These are phyloP conservation scores for Furcula furcula DNA, from an alignment of 2,888 invertebrate species.

Conservation along the genomic window DNA sequence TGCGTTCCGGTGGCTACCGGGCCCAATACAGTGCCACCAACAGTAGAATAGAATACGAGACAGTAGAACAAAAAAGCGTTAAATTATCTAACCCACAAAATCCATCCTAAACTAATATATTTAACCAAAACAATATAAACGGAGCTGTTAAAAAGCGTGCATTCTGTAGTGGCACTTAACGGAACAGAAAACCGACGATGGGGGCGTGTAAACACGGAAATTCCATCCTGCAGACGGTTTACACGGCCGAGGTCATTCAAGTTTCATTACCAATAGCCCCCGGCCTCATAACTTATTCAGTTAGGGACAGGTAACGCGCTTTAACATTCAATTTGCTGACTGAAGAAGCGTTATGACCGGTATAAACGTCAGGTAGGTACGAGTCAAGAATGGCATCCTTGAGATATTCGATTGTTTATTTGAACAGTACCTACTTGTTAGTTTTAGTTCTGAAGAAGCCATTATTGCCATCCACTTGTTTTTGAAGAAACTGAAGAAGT, in stretches of 20 bases:
- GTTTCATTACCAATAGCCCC: slow-evolving; percentile 78
- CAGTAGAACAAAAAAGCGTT: no score
- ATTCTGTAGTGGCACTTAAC: slow-evolving; percentile 49
- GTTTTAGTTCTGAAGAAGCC: no score
- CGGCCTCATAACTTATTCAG: slow-evolving; percentile 75
- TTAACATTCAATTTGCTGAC: slow-evolving; percentile 76
- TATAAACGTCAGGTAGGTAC: slow-evolving; percentile 37
- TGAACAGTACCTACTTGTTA: no score
- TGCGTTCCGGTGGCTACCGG: no score
- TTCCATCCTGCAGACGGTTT: slow-evolving; percentile 57
- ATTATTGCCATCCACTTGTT: no score
- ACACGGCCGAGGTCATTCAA: slow-evolving; percentile 69
- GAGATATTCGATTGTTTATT: no score
- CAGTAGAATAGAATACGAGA: no score
- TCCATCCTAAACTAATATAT: background rate
- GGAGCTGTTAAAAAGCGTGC: slow-evolving; percentile 23
- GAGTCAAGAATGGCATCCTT: slow-evolving; percentile 16
- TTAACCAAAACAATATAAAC: slow-evolving; percentile 32
- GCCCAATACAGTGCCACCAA: no score
- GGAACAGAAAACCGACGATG: slow-evolving; percentile 44
- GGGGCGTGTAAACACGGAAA: slow-evolving; percentile 61
- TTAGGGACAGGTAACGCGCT: slow-evolving; percentile 71
- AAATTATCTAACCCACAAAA: background rate
- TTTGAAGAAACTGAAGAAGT: no score
- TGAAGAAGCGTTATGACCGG: slow-evolving; percentile 59